Conservation (phyloP, 2,113 vertebrate species). For the Scalopus aquaticus region DNA sequence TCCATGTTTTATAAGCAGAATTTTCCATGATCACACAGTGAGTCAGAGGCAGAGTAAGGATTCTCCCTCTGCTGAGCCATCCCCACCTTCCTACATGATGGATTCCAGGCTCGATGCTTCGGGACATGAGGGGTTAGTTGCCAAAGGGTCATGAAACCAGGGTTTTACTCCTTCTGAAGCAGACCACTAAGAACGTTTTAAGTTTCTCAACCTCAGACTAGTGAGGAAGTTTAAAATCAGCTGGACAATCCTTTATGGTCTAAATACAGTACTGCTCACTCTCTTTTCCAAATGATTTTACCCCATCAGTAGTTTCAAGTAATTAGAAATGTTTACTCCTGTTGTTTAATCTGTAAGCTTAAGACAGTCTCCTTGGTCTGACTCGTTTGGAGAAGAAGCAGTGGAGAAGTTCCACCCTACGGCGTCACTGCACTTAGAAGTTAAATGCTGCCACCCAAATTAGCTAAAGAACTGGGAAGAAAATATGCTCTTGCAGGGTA, state of each 20-base stretch:
- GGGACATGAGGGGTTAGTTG: neutral
- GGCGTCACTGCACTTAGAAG: neutral
- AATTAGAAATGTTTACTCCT: neutral
- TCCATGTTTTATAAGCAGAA: slow-evolving; percentile 49
- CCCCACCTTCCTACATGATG: neutral
- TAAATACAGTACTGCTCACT: slow-evolving; percentile 44
- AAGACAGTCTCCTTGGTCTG: neutral
- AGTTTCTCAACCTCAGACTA: neutral
- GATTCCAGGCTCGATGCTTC: neutral
- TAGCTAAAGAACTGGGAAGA: neutral
- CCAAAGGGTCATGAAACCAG: neutral
- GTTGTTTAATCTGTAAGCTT: slow-evolving; percentile 30
- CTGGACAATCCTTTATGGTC: neutral
- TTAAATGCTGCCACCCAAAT: neutral
- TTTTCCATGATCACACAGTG: slow-evolving; percentile 50
- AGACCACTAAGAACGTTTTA: neutral
- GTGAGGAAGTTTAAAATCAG: neutral
- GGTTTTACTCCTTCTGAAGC: neutral
- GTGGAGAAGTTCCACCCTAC: neutral
- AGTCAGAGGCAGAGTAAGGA: slow-evolving; percentile 60
- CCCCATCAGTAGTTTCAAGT: neutral
- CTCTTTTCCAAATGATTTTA: neutral
- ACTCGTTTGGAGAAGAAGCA: neutral
- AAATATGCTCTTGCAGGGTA: neutral
- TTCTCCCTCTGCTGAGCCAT: neutral